Evolutionary conservation across 2,113 vertebrate species (phyloP), one percentile per base, ranked within the genome.

Genomic region (Asarcornis scutulata): DNA sequence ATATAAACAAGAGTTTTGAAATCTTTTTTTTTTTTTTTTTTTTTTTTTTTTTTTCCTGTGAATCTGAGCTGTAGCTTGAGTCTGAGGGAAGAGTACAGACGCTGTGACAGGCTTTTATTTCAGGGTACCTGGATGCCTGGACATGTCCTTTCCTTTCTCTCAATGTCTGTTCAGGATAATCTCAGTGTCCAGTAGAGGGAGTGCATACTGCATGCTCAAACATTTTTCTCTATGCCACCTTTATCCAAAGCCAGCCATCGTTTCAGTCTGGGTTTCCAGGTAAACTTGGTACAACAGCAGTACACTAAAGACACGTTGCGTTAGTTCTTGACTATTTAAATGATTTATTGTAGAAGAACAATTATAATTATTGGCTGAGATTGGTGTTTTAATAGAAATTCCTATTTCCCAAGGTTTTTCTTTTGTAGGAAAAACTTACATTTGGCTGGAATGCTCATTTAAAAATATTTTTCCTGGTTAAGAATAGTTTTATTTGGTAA

Each of bases 121-220:
- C 62, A 0, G 1, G 0, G 9, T 15, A 9, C 8, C 12, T 6
- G 31, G 23, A 4, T 79, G 42, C 34, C 29, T 0, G 1, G 40
- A 8, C 48, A 2, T 4, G 3, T 1, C 7, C 16, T 22, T 29
- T 25, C 7, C 46, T 48, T 34, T 36, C 48, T 79, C 26, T 1
- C 56, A 26, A 11, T 6, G 69, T 48, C 31, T n/a, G 74, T 55
- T 60, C 11, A 13, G 89, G 83, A 81, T 89, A 55, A 89, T 44
- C 23, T 21, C 64, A 56, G 16, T 88, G 93, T 67, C 97, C 97
- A 95, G 96, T 26, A 97, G 97, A 97, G 97, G 97, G 97, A 91
- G 97, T 89, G 78, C 93, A 78, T 27, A 86, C 95, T 94, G 89
- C 97, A 76, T 7, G 69, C 31, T 95, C 46, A 10, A 10, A 0